Base-by-base conservation (phyloP, 2,888 invertebrate species). In the Andrena dorsata region DNA sequence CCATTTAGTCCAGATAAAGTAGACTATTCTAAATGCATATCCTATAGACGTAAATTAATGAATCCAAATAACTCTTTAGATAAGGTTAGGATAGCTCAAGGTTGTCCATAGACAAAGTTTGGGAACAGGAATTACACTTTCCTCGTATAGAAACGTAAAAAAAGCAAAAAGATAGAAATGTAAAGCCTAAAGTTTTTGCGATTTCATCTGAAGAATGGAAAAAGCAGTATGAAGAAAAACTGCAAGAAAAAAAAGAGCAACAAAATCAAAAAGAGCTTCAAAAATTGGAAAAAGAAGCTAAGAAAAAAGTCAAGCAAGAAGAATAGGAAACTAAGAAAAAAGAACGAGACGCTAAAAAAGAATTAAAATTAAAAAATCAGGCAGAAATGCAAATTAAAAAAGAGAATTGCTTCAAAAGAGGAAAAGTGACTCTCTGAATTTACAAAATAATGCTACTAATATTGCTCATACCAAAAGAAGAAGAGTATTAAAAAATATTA, bases 101-200 rank as follows among this genome's bases (percentile, higher is more conserved):
- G n/a, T n/a, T n/a, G n/a, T n/a, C n/a, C n/a, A n/a, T 53, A 53
- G 51, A 53, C 51, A 53, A 53, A 20, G 51, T 35, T 68, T 35
- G 23, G 41, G 60, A 60, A 60, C 20, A 20, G 51, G 51, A 53
- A 53, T 53, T 53, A 53, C 51, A 20, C 51, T 53, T 53, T 53
- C 53, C 53, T 53, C 53, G 20, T 20, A 20, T 53, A 53, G 53
- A 53, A 53, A 53, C 53, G 20, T 23, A 2, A 53, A 53, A 53
- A 53, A n/a, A 53, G 20, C 51, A 53, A 53, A 53, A 53, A 53
- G 8, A 7, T n/a, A 53, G 20, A 23, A 53, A 53, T 53, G 0
- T 53, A 53, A 10, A 53, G 10, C 53, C 53, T 53, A 53, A 53
- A 53, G 23, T 20, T 53, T n/a, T 20, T 0, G 53, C 53, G 8